Evolutionary conservation across 2,113 vertebrate species (phyloP).

Genomic region (Plecturocebus donacophilus): DNA sequence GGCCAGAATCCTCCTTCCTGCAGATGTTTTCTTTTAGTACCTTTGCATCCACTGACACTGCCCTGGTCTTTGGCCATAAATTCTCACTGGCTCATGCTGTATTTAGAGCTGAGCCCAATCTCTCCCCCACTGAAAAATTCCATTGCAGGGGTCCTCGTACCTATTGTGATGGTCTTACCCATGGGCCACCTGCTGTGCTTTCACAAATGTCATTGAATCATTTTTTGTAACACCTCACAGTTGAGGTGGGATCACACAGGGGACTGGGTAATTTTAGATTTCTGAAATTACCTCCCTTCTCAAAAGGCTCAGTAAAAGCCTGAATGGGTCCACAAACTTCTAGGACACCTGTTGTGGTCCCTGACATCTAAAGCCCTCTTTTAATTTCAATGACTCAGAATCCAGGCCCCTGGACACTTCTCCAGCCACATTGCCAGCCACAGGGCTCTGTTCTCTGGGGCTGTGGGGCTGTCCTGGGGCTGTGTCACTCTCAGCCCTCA

Average conservation of each 20-base stretch:
- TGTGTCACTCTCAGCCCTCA: background rate
- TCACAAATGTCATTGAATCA: accelerated
- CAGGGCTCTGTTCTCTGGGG: background rate
- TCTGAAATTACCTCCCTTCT: background rate
- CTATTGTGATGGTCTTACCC: background rate
- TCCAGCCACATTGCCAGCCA: background rate
- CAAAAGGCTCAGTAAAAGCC: background rate
- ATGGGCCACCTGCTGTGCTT: background rate
- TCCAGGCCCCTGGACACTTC: background rate
- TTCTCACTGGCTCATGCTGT: too few relatives aligned
- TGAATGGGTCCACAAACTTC: accelerated
- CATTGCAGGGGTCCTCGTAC: background rate
- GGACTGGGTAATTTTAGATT: background rate
- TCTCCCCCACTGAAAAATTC: background rate
- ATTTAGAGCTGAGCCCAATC: background rate
- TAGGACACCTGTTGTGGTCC: background rate
- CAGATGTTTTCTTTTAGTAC: background rate
- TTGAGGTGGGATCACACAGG: background rate
- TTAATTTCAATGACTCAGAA: accelerated
- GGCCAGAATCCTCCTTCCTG: background rate
- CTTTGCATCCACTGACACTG: background rate
- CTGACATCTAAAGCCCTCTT: background rate
- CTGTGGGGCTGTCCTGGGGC: background rate
- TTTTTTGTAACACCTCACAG: background rate
- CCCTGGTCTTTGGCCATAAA: background rate